These are phyloP conservation scores for Cepphus grylle DNA, from an alignment of 2,113 vertebrate genomes.

Conservation along the genomic window DNA sequence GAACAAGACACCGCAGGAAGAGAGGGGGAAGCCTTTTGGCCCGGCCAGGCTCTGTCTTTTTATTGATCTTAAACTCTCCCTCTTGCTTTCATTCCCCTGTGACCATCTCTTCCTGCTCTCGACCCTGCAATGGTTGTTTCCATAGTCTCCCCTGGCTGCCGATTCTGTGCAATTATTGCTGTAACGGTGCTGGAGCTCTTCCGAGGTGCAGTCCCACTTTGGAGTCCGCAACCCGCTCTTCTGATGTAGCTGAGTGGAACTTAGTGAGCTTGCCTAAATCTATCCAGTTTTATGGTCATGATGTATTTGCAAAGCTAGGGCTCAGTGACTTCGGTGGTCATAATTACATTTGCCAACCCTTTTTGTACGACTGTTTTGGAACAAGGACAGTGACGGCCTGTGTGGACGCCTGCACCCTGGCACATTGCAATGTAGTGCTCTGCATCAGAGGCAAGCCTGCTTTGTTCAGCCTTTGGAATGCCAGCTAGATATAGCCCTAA, in stretches of 20 bases:
- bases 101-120: not conserved
- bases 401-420: not conserved
- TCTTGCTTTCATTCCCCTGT: not conserved
- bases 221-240: accelerated
- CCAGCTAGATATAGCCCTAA: not conserved
- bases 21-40: not conserved
- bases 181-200: not conserved
- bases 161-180: not conserved
- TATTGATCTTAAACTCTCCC: not conserved
- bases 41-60: not conserved
- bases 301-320: not conserved
- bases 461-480: not conserved
- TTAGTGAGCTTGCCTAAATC: not conserved
- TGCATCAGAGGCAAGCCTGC: not conserved
- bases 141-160: not conserved
- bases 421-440: not conserved
- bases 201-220: not conserved
- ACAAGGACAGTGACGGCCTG: accelerated
- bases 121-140: not conserved
- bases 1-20: not conserved
- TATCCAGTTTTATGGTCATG: accelerated
- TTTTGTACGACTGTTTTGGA: not conserved
- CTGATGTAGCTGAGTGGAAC: not conserved
- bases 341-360: not conserved
- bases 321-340: accelerated